These are phyloP conservation scores for Pherbina coryleti DNA, from an alignment of 2,888 invertebrate genomes.

Conservation along the genomic window DNA sequence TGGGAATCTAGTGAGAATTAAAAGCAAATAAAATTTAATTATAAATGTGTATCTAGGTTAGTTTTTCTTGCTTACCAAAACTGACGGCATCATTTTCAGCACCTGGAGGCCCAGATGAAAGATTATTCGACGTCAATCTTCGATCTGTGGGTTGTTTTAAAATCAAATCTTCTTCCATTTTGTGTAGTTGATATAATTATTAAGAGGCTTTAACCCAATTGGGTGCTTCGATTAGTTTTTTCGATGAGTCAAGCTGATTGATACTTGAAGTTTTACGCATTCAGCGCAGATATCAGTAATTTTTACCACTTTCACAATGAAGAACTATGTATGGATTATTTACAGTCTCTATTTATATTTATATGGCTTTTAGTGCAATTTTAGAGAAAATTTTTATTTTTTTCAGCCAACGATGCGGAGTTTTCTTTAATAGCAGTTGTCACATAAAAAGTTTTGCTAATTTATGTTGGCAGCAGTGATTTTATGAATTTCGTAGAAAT, in stretches of 20 bases:
- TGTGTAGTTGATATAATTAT: constrained; percentile 29
- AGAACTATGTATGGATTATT: neutral
- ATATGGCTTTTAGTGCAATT: neutral
- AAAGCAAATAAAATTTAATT: constrained; percentile 6
- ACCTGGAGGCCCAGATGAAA: constrained; percentile 65
- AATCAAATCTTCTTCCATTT: constrained; percentile 65
- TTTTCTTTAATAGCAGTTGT: neutral
- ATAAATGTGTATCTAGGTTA: neutral
- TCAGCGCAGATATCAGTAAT: neutral
- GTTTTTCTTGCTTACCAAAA: constrained; percentile 48
- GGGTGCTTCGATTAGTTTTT: neutral
- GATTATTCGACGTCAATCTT: constrained; percentile 57
- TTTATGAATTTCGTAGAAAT: neutral
- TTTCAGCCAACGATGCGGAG: constrained; percentile 15
- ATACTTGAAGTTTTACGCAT: neutral
- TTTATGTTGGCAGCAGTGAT: neutral
- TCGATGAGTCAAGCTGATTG: neutral
- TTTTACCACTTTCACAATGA: neutral
- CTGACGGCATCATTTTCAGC: constrained; percentile 59
- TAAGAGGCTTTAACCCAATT: neutral
- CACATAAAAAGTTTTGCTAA: neutral
- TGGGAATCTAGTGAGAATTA: constrained; percentile 41
- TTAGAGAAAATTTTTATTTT: neutral
- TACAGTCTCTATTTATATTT: neutral
- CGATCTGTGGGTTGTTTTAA: constrained; percentile 61